Base-by-base conservation (phyloP, 2,797 vertebrate genomes). In the Ambastaia sidthimunki region DNA sequence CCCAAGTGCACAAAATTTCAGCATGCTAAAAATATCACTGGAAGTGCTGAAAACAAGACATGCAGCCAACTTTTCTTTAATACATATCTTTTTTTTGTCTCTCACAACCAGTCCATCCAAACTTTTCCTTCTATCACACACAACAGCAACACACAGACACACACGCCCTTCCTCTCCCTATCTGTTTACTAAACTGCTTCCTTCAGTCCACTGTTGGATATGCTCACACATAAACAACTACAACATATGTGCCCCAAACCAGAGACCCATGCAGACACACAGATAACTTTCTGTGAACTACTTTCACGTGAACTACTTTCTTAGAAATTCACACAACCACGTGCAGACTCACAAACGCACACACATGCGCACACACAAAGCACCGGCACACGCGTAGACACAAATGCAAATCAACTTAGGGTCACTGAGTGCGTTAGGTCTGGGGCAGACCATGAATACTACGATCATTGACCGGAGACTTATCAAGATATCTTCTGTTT, bases 401-500 rank as follows among this genome's bases (percentile, higher is more conserved):
- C 71, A 25, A 15, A 63, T 71, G 69, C 72, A 75, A 55, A 74
- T 37, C 23, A 25, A 65, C 67, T 21, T 23, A 66, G 25, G 73
- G 73, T 82, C 52, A 73, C 11, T 55, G 76, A 55, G 77, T 78
- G 60, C 50, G 76, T 65, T 21, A 2, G 16, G 70, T 31, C 71
- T 59, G 68, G 71, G 25, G 57, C 25, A 70, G 47, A 75, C 73
- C 78, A 74, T 80, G 80, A 82, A 85, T 80, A 37, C 48, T 47
- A 57, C 52, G 41, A n/a, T 63, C 68, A 18, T 31, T 37, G 44
- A 71, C 52, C 62, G 5, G 18, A 78, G 41, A 37, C 52, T 21
- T 5, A 59, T 71, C 55, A 41, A 63, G 15, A 54, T n/a, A 23
- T 47, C 50, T 59, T 68, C 23, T 44, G 16, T 44, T 76, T 67